These are phyloP conservation scores for Globicephala melas DNA, from an alignment of 2,113 vertebrate species.

Conservation along the genomic window DNA sequence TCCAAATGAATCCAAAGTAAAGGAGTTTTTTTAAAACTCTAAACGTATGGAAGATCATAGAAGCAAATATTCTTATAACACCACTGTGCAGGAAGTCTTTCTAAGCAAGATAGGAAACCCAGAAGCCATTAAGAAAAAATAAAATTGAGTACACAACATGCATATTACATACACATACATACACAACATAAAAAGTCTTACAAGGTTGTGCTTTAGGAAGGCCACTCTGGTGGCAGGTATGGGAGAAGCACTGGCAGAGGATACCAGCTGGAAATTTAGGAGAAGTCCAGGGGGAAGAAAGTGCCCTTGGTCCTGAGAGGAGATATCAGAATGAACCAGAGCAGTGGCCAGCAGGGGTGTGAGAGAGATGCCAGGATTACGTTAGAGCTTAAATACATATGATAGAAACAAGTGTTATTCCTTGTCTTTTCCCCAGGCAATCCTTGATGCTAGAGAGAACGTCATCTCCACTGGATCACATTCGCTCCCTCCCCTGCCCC, in stretches of 20 bases:
- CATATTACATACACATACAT: too few species aligned
- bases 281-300: accelerated
- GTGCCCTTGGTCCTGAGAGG: accelerated
- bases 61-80: not conserved
- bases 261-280: too few species aligned
- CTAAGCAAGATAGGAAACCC: not conserved
- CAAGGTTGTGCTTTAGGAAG: not conserved
- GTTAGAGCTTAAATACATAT: not conserved
- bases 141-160: not conserved
- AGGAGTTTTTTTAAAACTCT: not conserved
- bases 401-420: not conserved
- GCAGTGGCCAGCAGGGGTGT: not conserved
- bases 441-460: not conserved
- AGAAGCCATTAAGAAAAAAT: not conserved
- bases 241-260: not conserved
- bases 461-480: not conserved
- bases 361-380: not conserved
- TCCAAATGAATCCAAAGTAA: not conserved
- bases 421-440: not conserved
- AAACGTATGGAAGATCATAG: not conserved
- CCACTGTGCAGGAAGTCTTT: not conserved
- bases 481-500: not conserved
- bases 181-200: not conserved
- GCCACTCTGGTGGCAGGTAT: not conserved
- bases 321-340: not conserved